A percentile compares a stretch with the other conserved stretches of the same genome.
Evolutionary conservation across 2,113 vertebrate species (phyloP).

Genomic region (Empidonax alnorum): DNA sequence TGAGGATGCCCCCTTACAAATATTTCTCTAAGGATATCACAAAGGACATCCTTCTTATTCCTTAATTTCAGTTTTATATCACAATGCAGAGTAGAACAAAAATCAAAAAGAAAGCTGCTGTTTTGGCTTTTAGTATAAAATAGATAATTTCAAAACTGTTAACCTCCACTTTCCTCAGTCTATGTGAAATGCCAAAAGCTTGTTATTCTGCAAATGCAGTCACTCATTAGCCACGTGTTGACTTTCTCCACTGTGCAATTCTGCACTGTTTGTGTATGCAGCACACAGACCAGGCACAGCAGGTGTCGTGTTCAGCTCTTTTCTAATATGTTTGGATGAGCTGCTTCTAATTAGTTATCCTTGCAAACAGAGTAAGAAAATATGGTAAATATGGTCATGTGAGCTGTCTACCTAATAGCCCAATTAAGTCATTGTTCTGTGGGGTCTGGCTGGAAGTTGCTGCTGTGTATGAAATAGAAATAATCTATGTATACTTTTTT

Average conservation of each 20-base stretch:
- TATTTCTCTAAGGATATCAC: neutral
- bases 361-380: conserved; percentile 14
- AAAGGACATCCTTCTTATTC: neutral
- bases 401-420: neutral
- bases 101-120: neutral
- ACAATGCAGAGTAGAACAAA: neutral
- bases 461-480: neutral
- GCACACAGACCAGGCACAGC: neutral
- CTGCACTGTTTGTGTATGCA: neutral
- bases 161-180: neutral
- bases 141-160: neutral
- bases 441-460: neutral
- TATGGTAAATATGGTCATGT: neutral
- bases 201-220: neutral
- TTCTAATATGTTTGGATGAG: conserved; percentile 11
- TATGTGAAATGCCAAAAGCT: neutral
- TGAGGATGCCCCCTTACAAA: neutral
- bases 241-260: neutral
- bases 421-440: neutral
- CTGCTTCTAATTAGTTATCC: conserved; percentile 42
- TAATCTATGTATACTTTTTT: neutral
- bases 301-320: neutral
- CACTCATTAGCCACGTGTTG: neutral
- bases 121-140: neutral
- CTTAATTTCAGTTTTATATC: neutral